Evolutionary conservation across 2,113 vertebrate genomes (phyloP).

Genomic region (Trinectes maculatus): DNA sequence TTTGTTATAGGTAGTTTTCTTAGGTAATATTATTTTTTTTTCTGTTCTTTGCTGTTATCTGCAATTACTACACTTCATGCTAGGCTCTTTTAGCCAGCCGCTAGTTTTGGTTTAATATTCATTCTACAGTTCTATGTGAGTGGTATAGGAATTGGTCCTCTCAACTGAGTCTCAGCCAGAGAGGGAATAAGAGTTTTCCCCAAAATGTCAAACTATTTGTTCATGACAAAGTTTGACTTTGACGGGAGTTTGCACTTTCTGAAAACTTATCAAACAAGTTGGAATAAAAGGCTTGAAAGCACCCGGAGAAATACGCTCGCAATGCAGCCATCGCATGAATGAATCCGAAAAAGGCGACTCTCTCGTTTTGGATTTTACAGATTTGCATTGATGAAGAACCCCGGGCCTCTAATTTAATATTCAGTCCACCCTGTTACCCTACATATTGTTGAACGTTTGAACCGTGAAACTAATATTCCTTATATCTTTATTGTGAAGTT

Average conservation of each 20-base stretch:
- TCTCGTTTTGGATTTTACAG: not conserved
- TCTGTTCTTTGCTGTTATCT: no score
- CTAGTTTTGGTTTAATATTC: not conserved
- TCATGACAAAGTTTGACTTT: conserved; percentile 26
- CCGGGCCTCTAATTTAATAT: not conserved
- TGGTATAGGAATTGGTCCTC: not conserved
- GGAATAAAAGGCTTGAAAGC: not conserved
- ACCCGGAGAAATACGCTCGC: conserved; percentile 3
- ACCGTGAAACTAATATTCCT: conserved; percentile 33
- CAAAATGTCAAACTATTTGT: conserved; percentile 6
- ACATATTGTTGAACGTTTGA: not conserved
- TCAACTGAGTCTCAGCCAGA: not conserved
- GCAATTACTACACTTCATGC: no score
- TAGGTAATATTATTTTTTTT: no score
- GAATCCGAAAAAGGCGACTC: not conserved
- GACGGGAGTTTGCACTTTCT: conserved; percentile 13
- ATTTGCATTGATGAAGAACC: conserved; percentile 2
- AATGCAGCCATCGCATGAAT: not conserved
- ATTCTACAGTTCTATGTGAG: no score
- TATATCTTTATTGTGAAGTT: conserved; percentile 21
- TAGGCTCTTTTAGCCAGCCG: not conserved
- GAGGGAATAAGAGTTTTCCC: not conserved
- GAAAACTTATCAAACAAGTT: conserved; percentile 19
- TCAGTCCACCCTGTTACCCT: not conserved
- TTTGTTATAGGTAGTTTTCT: no score